Evolutionary conservation across 2,797 vertebrate genomes (phyloP), one percentile per base, ranked within the genome.

Genomic region (Mareca strepera): DNA sequence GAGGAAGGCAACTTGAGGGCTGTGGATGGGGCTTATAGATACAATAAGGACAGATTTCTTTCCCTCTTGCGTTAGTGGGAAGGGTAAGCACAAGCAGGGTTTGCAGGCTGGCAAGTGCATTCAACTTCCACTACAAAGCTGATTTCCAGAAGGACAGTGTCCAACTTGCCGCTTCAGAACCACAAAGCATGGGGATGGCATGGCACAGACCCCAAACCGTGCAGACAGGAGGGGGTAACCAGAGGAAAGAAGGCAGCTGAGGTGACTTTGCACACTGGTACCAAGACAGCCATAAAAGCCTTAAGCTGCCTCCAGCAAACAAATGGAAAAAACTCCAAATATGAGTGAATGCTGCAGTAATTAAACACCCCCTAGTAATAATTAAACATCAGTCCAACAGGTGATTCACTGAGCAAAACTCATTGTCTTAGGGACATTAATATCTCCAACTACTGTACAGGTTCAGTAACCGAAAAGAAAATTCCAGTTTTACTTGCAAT

Each of bases 21-120:
- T 83, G 66, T 6, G 2, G 26, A 17, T 0, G 1, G 31, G 35
- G 60, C 70, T 56, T 23, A 0, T 0, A 0, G 15, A 26, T 1
- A 1, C 35, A 8, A 0, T 2, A 8, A 76, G 52, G 13, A 53
- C 17, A 29, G 23, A 33, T 31, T 22, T 29, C 20, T 8, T 59
- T 23, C 4, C 2, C 6, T 67, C 25, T n/a, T 21, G 13, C 26
- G 53, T 35, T 7, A 25, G 26, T 7, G 13, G 31, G 48, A 88
- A 73, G 29, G 29, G 52, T 62, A 39, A 37, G n/a, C 1, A 0
- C 7, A 6, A 0, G 3, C 17, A 46, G 26, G 29, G 23, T 29
- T 26, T 22, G 37, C 5, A 3, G 67, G 58, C 46, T 50, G 50
- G 41, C 39, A 62, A 0, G 0, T 17, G 33, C 37, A 7, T 21